A percentile compares a stretch with the other conserved stretches of the same genome.
Conservation (phyloP, 2,113 vertebrate species). For the Mixornis gularis region DNA sequence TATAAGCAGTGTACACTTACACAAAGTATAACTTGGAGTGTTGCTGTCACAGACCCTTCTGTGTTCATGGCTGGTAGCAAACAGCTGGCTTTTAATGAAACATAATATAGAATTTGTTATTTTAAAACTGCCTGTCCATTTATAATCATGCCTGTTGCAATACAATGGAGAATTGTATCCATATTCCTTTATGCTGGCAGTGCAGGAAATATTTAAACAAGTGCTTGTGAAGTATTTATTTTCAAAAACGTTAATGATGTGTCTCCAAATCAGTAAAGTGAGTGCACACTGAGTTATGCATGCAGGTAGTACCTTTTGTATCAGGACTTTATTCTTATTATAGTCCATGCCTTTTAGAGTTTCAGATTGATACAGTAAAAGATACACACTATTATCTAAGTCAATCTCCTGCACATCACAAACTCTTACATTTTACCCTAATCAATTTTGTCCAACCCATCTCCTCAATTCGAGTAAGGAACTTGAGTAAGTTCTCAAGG, state of each 20-base stretch:
- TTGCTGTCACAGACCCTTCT: not conserved
- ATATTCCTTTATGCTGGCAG: not conserved
- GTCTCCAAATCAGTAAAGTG: not conserved
- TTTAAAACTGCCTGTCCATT: slow-evolving; percentile 28
- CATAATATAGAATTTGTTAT: slow-evolving; percentile 28
- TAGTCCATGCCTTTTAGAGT: not conserved
- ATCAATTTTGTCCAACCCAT: not conserved
- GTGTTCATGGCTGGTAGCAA: not conserved
- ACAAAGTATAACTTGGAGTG: not conserved
- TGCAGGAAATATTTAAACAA: slow-evolving; percentile 5
- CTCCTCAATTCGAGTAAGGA: not conserved
- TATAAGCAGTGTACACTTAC: not conserved
- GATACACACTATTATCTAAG: not conserved
- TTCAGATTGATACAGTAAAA: not conserved
- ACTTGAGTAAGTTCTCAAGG: not conserved
- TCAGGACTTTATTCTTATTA: not conserved
- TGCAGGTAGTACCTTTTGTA: not conserved
- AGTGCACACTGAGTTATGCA: not conserved
- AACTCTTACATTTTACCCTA: not conserved
- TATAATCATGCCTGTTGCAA: not conserved
- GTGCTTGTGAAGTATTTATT: not conserved
- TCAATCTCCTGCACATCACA: not conserved
- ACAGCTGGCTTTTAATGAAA: slow-evolving; percentile 26
- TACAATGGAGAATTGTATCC: slow-evolving; percentile 14
- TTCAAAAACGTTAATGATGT: not conserved